Conservation (phyloP, 2,888 invertebrate species). For the Hermaeophaga mercurialis region DNA sequence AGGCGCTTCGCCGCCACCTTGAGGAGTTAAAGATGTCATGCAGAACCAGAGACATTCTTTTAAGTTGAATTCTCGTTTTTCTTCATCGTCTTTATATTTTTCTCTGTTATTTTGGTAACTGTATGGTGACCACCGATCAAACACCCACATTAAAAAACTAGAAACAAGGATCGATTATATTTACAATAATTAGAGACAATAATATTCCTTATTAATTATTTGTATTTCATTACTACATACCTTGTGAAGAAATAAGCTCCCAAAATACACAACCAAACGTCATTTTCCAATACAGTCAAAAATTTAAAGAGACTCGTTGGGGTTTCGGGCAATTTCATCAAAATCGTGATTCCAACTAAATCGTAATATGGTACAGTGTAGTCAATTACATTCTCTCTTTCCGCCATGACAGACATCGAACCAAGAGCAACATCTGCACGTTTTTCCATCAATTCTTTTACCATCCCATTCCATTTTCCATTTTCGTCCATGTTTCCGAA, state of each 20-base stretch:
- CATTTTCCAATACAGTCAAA: slow-evolving; percentile 91
- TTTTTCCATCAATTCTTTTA: slow-evolving; percentile 58
- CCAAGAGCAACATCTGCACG: slow-evolving; percentile 92
- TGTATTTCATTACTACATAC: no score
- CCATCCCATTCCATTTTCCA: slow-evolving; percentile 67
- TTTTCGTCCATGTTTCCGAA: slow-evolving; percentile 91
- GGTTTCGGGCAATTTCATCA: slow-evolving; percentile 89
- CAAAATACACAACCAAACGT: slow-evolving; percentile 96
- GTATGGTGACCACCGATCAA: slow-evolving; percentile 96
- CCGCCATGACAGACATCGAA: slow-evolving; percentile 96
- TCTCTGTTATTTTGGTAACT: slow-evolving; percentile 94
- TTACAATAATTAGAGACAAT: no score
- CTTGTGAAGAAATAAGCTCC: slow-evolving; percentile 95
- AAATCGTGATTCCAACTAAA: slow-evolving; percentile 93
- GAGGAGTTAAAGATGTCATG: slow-evolving; percentile 96
- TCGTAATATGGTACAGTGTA: slow-evolving; percentile 99
- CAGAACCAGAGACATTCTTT: slow-evolving; percentile 99
- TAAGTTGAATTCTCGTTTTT: slow-evolving; percentile 91
- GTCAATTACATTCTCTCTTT: slow-evolving; percentile 94
- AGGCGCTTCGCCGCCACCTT: slow-evolving; percentile 94
- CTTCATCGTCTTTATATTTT: slow-evolving; percentile 90
- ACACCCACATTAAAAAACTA: slow-evolving; percentile 92
- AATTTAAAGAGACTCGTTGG: slow-evolving; percentile 96
- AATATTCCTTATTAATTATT: no score
- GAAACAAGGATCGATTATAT: no score